Evolutionary conservation across 30 jellyfish, hydroid and myxozoan species (phyloP).

Genomic region (Aurelia aurita complex sp. Pacific): DNA sequence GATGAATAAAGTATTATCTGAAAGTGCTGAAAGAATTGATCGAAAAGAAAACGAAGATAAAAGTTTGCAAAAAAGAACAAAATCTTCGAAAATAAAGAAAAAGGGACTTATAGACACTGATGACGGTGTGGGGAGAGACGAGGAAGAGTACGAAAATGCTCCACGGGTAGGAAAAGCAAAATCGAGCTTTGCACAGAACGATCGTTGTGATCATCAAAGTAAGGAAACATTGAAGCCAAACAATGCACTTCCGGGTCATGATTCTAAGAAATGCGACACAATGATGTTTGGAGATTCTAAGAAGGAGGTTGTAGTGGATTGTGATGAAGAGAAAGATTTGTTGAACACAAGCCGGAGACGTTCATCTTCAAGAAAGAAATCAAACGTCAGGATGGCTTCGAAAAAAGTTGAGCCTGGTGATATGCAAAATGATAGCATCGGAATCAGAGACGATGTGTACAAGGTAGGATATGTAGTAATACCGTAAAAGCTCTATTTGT

Average conservation of each 20-base stretch:
- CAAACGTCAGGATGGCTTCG: conserved; percentile 50
- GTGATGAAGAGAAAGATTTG: neutral
- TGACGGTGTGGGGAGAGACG: neutral
- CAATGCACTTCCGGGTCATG: neutral
- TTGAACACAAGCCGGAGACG: conserved; percentile 9
- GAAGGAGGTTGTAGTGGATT: neutral
- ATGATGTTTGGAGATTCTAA: neutral
- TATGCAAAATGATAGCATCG: neutral
- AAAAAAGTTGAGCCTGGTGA: conserved; percentile 10
- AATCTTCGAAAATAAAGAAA: neutral
- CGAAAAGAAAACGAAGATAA: neutral
- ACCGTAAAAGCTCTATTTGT: neutral
- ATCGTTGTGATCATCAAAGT: neutral
- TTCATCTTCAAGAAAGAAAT: neutral
- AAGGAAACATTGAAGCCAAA: neutral
- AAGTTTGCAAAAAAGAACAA: neutral
- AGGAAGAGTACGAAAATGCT: neutral
- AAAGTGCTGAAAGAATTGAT: neutral
- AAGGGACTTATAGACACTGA: neutral
- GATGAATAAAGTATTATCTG: neutral
- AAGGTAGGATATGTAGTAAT: neutral
- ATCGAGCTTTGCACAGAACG: too few relatives aligned
- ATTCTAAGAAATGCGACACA: neutral
- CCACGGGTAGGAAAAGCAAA: neutral
- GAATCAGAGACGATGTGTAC: neutral